These are phyloP conservation scores for Andricus grossulariae DNA, from an alignment of 1,140 invertebrate genomes.

Conservation along the genomic window DNA sequence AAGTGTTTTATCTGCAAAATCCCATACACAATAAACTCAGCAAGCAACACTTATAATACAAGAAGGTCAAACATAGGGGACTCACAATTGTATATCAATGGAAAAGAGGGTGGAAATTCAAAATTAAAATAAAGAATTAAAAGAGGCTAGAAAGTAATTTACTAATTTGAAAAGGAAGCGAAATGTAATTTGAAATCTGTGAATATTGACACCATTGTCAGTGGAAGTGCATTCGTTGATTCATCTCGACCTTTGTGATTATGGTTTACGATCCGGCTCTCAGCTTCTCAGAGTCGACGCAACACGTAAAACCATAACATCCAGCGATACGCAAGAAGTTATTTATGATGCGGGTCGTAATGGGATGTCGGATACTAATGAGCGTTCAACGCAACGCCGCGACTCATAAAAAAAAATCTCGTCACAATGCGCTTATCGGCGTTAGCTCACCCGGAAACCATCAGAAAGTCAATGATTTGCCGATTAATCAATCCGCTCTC, in stretches of 20 bases:
- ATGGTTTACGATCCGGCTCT: constrained; percentile 62
- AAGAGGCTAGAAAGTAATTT: too few relatives aligned
- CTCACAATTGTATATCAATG: too few relatives aligned
- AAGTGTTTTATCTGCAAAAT: too few relatives aligned
- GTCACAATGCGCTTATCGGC: constrained; percentile 10
- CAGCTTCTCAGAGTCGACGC: constrained; percentile 47
- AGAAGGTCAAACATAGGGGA: too few relatives aligned
- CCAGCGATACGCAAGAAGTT: constrained; percentile 55
- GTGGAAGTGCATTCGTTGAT: background rate
- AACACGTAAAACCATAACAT: constrained; percentile 49
- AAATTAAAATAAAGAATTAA: too few relatives aligned
- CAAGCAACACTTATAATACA: background rate
- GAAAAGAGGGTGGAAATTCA: too few relatives aligned
- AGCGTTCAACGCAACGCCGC: constrained; percentile 59
- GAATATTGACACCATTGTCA: too few relatives aligned
- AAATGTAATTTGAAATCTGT: constrained; percentile 37
- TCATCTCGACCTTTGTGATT: constrained; percentile 59
- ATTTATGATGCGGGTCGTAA: constrained; percentile 68
- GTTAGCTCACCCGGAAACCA: constrained; percentile 41
- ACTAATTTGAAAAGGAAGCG: constrained; percentile 29
- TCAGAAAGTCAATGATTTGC: background rate
- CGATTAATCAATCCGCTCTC: background rate
- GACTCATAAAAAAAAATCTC: constrained; percentile 48
- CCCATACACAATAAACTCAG: too few relatives aligned
- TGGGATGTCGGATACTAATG: constrained; percentile 70